A percentile compares a stretch with the other conserved stretches of the same genome.
phyloP scores from a whole-genome alignment of 2,888 invertebrate species.

The Salticus scenicus region DNA sequence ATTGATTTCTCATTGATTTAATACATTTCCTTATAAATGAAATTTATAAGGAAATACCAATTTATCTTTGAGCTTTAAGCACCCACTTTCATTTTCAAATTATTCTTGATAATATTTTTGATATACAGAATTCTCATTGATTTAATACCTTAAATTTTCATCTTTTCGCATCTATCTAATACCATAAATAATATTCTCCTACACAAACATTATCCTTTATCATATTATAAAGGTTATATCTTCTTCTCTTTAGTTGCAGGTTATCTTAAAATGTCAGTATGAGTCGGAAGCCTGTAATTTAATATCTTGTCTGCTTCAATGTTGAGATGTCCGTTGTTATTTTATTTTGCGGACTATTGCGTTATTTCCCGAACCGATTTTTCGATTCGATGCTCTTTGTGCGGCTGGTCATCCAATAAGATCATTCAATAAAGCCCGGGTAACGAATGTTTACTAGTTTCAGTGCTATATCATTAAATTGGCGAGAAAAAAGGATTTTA shows the following conservation, averaged over 20 bases:
- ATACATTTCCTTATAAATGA: no score
- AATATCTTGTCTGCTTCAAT: background rate
- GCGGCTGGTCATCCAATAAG: slow-evolving; percentile 42
- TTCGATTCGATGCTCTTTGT: slow-evolving; percentile 30
- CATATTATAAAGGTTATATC: no score
- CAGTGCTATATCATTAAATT: background rate
- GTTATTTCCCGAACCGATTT: slow-evolving; percentile 54
- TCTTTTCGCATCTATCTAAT: no score
- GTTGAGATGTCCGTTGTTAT: background rate
- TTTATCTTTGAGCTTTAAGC: no score
- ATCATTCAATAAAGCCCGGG: slow-evolving; percentile 43
- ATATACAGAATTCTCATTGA: no score
- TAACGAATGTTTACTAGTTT: background rate
- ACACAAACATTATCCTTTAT: no score
- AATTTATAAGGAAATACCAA: no score
- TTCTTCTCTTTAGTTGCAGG: background rate
- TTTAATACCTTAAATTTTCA: no score
- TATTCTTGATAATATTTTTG: no score
- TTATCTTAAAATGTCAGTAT: background rate
- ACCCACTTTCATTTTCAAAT: no score
- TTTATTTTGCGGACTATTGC: background rate
- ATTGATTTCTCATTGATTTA: no score
- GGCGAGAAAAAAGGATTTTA: slow-evolving; percentile 17
- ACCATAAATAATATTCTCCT: no score
- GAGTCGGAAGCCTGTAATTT: background rate